A percentile compares a stretch with the other conserved stretches of the same genome.
These are phyloP conservation scores for Plecotus auritus DNA, from an alignment of 2,113 vertebrate species.

Conservation along the genomic window DNA sequence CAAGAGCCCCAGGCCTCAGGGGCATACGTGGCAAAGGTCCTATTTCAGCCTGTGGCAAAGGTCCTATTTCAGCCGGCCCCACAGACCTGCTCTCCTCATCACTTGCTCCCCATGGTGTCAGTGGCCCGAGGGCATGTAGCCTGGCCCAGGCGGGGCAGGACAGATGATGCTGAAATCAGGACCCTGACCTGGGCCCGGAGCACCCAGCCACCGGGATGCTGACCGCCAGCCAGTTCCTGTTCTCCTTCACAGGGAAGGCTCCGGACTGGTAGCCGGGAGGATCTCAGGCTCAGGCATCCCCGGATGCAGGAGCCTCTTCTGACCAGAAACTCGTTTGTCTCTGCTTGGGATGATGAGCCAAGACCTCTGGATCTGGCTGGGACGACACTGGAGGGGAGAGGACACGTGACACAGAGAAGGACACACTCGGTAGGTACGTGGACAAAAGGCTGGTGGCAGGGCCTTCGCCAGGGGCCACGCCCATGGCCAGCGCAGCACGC, in stretches of 20 bases:
- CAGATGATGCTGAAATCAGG: background rate
- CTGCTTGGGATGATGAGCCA: constrained; percentile 77
- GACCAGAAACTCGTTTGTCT: constrained; percentile 63
- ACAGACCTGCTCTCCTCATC: fast-evolving
- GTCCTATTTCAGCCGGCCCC: background rate
- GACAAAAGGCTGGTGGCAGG: background rate
- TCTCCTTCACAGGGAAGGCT: constrained; percentile 70
- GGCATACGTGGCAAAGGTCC: background rate
- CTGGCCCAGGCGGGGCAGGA: background rate
- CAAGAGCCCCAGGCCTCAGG: background rate
- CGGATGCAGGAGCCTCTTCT: constrained; percentile 67
- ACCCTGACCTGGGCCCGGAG: constrained; percentile 74
- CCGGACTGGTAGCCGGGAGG: constrained; percentile 69
- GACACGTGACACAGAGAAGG: background rate
- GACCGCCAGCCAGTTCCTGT: constrained; percentile 71
- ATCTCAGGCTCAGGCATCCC: constrained; percentile 68
- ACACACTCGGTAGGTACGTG: background rate
- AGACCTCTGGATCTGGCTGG: constrained; percentile 62
- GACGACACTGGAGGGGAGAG: constrained; percentile 55
- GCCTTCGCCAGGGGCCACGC: background rate
- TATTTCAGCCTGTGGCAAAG: background rate
- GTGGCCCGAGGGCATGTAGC: background rate
- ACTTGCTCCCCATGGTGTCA: background rate
- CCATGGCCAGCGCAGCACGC: background rate
- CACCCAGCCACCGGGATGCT: constrained; percentile 60